These are phyloP conservation scores for Tiliacea citrago DNA, from an alignment of 2,888 invertebrate genomes.

Conservation along the genomic window DNA sequence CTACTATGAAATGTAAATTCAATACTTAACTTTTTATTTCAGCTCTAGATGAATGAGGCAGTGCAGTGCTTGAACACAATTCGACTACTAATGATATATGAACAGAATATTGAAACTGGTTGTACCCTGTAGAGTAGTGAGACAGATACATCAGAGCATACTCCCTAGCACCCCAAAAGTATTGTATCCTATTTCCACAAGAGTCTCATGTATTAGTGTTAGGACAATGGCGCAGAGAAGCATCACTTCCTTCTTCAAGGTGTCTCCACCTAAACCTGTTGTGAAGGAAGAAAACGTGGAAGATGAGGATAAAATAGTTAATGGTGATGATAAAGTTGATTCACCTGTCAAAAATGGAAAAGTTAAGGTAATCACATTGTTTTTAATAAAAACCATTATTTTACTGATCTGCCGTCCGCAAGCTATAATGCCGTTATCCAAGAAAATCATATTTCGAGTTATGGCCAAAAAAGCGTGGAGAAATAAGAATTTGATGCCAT, in stretches of 20 bases:
- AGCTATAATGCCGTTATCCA: too few relatives aligned
- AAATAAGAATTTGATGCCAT: too few relatives aligned
- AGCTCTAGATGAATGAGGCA: constrained; percentile 12
- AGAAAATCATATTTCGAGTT: too few relatives aligned
- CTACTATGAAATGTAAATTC: background rate
- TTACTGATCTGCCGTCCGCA: background rate
- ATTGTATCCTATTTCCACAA: constrained; percentile 8
- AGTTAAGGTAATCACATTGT: constrained; percentile 63
- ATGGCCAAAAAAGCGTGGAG: too few relatives aligned
- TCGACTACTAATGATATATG: constrained; percentile 53
- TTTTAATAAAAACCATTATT: background rate
- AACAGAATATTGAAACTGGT: constrained; percentile 55
- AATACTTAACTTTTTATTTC: constrained; percentile 22
- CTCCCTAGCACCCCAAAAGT: background rate
- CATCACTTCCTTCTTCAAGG: constrained; percentile 87
- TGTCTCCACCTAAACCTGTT: constrained; percentile 78
- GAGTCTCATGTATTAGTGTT: constrained; percentile 17
- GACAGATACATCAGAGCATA: constrained; percentile 21
- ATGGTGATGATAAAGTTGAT: constrained; percentile 38
- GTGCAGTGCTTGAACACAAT: background rate
- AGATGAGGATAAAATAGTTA: constrained; percentile 52
- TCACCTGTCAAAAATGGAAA: constrained; percentile 60
- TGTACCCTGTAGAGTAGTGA: constrained; percentile 59
- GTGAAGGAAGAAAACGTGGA: constrained; percentile 34
- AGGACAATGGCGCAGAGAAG: constrained; percentile 86